Conservation (phyloP, 2,797 vertebrate species). For the Euphonia xanthogaster region DNA sequence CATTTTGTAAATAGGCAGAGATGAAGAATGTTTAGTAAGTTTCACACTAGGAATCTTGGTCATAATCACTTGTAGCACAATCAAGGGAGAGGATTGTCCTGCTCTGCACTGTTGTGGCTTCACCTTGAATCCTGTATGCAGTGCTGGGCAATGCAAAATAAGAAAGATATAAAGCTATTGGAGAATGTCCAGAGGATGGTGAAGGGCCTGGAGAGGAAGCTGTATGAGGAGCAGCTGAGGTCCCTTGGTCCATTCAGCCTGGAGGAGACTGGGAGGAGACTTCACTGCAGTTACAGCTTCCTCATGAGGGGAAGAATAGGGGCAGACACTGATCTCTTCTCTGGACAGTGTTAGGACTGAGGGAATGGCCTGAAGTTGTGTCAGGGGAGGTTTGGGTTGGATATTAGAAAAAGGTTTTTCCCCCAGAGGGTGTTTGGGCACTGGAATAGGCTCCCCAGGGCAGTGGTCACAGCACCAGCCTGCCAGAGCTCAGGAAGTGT, state of each 20-base stretch:
- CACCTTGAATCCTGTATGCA: not conserved
- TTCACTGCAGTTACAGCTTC: fast-evolving
- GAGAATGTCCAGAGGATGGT: not conserved
- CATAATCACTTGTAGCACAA: not conserved
- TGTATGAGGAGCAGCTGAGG: not conserved
- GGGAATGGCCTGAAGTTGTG: not conserved
- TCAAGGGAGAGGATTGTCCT: not conserved
- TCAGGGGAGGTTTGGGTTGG: not conserved
- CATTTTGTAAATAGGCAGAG: not conserved
- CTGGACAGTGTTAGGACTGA: not conserved
- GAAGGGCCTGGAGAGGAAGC: not conserved
- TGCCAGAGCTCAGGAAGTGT: fast-evolving
- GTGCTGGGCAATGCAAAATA: not conserved
- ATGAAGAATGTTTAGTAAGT: not conserved
- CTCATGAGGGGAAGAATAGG: not conserved
- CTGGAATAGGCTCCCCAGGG: not conserved
- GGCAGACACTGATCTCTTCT: not conserved
- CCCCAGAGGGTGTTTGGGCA: fast-evolving
- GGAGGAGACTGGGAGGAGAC: not conserved
- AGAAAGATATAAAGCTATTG: not conserved
- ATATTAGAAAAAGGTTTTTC: fast-evolving
- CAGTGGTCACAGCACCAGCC: not conserved
- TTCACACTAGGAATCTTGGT: not conserved
- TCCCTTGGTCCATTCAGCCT: not conserved
- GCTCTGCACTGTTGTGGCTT: fast-evolving